Conservation (phyloP, 2,113 vertebrate species). For the Tenebrosternarchus preto region DNA sequence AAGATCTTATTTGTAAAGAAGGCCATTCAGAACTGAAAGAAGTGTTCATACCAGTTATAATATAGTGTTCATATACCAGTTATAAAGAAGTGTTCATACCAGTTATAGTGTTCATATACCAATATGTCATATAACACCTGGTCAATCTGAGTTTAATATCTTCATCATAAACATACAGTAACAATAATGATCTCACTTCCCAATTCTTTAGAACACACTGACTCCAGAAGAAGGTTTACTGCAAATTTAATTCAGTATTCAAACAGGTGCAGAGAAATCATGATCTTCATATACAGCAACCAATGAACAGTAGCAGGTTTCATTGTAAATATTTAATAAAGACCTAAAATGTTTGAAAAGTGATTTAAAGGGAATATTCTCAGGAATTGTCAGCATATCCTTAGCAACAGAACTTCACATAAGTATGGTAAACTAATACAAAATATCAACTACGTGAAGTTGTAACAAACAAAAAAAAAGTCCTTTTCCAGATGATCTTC, state of each 20-base stretch:
- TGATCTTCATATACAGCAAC: neutral
- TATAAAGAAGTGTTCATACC: too few species aligned
- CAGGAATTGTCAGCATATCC: slow-evolving; percentile 69
- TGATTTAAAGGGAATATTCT: slow-evolving; percentile 58
- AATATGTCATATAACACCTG: too few species aligned
- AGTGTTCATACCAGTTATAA: too few species aligned
- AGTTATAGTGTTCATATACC: too few species aligned
- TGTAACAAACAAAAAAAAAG: neutral
- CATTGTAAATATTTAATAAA: neutral
- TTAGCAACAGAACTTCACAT: slow-evolving; percentile 31
- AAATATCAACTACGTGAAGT: too few species aligned
- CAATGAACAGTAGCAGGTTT: slow-evolving; percentile 5
- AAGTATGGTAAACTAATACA: neutral
- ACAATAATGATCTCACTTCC: too few species aligned
- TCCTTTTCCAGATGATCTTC: neutral
- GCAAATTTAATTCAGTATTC: slow-evolving; percentile 32
- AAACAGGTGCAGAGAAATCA: neutral
- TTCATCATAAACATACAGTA: too few species aligned
- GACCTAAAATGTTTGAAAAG: neutral
- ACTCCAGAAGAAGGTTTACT: neutral
- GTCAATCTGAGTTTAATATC: too few species aligned
- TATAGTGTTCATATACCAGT: too few species aligned
- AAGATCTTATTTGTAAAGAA: neutral
- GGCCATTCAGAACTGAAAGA: too few species aligned
- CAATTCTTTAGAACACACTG: too few species aligned